These are phyloP conservation scores for Leptatherina wallacei DNA, from an alignment of 2,797 vertebrate species.

Conservation along the genomic window DNA sequence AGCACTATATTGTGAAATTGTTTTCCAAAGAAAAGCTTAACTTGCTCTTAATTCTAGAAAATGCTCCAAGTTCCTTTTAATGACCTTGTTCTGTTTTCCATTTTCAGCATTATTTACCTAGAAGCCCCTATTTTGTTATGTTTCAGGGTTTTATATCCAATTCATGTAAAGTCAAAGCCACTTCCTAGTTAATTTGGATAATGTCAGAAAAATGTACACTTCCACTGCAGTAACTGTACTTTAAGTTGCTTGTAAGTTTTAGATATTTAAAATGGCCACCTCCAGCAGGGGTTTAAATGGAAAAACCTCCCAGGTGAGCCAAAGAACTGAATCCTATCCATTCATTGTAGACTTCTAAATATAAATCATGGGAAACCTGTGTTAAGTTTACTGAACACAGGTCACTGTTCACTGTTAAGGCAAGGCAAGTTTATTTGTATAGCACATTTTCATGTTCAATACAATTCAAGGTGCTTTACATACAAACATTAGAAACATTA, in stretches of 20 bases:
- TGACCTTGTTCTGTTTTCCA: background rate
- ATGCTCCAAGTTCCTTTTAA: background rate
- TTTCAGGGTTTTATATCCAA: background rate
- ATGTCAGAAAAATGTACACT: background rate
- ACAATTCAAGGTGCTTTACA: too few species aligned
- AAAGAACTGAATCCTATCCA: background rate
- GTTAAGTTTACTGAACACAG: too few species aligned
- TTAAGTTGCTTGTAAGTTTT: background rate
- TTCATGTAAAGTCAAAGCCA: background rate
- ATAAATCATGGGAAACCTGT: too few species aligned
- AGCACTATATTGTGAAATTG: background rate
- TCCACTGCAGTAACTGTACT: background rate
- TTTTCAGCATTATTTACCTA: background rate
- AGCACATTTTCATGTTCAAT: too few species aligned
- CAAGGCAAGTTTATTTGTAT: too few species aligned
- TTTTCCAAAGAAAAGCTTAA: background rate
- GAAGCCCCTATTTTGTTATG: background rate
- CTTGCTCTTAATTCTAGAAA: background rate
- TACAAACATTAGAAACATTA: too few species aligned
- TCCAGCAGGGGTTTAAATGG: background rate
- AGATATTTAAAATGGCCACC: background rate
- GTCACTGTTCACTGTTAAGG: too few species aligned
- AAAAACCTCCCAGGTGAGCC: background rate
- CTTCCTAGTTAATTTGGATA: background rate
- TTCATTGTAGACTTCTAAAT: too few species aligned